Evolutionary conservation across 2,888 invertebrate genomes (phyloP).

Genomic region (Pterostichus madidus): DNA sequence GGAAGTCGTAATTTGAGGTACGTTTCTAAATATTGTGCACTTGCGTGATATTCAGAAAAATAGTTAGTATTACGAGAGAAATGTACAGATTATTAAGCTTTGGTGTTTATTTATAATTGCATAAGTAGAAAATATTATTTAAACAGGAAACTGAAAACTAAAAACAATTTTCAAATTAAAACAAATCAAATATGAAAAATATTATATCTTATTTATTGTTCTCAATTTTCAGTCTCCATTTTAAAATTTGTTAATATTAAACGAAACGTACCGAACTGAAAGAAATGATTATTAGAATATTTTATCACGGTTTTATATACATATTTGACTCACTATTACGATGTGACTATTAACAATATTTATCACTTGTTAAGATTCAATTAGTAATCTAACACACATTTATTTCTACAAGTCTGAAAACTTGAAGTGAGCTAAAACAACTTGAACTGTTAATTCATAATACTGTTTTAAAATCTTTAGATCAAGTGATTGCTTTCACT

Average conservation of each 20-base stretch:
- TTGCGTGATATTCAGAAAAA: conserved; percentile 43
- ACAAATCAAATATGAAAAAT: conserved; percentile 1
- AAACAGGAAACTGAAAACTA: conserved; percentile 34
- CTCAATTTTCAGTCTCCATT: conserved; percentile 49
- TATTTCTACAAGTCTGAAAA: conserved; percentile 35
- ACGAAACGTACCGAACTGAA: conserved; percentile 17
- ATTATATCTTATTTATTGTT: conserved; percentile 37
- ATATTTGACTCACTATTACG: conserved; percentile 32
- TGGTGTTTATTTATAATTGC: conserved; percentile 56
- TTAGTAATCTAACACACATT: conserved; percentile 36
- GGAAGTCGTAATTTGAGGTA: conserved; percentile 44
- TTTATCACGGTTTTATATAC: conserved; percentile 56
- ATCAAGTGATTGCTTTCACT: conserved; percentile 31
- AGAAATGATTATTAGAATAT: background rate
- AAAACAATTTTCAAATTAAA: conserved; percentile 8
- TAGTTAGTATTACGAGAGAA: conserved; percentile 25
- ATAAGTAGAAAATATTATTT: conserved; percentile 41
- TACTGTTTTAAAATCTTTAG: conserved; percentile 47
- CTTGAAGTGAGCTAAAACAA: conserved; percentile 47
- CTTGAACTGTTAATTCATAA: conserved; percentile 22
- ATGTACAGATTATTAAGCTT: conserved; percentile 35
- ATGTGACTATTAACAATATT: conserved; percentile 43
- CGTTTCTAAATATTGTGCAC: conserved; percentile 45
- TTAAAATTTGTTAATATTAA: conserved; percentile 17
- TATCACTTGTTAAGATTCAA: conserved; percentile 52